These are phyloP conservation scores for Acrocephalus arundinaceus DNA, from an alignment of 2,113 vertebrate species.

Conservation along the genomic window DNA sequence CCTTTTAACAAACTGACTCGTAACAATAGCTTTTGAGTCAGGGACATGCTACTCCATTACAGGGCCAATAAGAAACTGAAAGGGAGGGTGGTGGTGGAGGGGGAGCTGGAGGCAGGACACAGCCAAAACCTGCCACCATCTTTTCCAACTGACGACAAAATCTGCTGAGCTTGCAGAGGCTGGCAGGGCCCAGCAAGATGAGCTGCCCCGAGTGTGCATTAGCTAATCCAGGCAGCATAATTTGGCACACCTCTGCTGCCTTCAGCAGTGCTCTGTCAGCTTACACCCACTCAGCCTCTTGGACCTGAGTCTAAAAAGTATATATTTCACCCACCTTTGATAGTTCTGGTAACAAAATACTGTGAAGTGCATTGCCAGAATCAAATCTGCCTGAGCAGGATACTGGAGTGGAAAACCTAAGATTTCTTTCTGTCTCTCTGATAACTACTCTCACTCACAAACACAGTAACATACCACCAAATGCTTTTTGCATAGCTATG, in stretches of 20 bases:
- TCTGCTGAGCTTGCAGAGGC: not conserved
- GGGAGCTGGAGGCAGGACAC: not conserved
- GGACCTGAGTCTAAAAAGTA: not conserved
- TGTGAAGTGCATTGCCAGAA: slow-evolving; percentile 46
- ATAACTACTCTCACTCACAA: not conserved
- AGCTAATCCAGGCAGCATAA: not conserved
- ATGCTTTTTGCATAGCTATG: slow-evolving; percentile 7
- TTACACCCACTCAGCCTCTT: not conserved
- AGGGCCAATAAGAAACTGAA: rapidly evolving
- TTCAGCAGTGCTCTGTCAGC: not conserved
- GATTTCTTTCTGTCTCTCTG: slow-evolving; percentile 7
- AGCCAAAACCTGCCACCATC: not conserved
- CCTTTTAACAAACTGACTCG: not conserved
- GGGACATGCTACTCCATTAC: not conserved
- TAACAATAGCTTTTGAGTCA: not conserved
- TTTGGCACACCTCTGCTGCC: not conserved
- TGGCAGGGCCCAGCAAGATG: not conserved
- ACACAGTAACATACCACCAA: not conserved
- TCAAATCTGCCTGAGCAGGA: not conserved
- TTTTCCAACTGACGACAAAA: not conserved
- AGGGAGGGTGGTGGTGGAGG: not conserved
- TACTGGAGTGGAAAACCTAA: not conserved
- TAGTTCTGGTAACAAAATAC: slow-evolving; percentile 42
- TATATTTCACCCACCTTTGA: slow-evolving; percentile 46
- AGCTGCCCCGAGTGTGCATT: not conserved